Base-by-base conservation (phyloP, 2,888 invertebrate genomes). In the Apodemia duryi region DNA sequence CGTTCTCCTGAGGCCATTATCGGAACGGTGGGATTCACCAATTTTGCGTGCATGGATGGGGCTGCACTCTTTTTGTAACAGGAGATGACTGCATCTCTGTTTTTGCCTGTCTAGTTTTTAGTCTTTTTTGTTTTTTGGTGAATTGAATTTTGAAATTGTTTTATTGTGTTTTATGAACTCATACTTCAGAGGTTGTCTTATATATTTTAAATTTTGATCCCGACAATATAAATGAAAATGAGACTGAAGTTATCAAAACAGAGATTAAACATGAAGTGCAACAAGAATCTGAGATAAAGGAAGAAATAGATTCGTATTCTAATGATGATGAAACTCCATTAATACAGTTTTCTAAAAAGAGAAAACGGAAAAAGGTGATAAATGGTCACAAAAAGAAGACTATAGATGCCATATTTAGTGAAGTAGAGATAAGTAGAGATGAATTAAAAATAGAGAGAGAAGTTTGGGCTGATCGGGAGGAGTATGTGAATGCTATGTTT, bases 401-500 rank as follows among this genome's bases (percentile, higher is more conserved):
- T 38, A 51, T 43, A 68, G 61, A 61, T 52, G 7, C 69, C 70
- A 60, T 63, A n/a, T 86, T 73, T 66, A 80, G 65, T 68, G 83
- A 85, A 69, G 69, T 89, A 46, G 76, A 77, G 51, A 71, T 89
- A 51, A 82, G 67, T 32, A 66, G 52, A 64, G 75, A 78, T 38
- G 84, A 88, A 9, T 73, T 91, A 28, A 51, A 68, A 7, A 78
- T 82, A 46, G 91, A 91, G 35, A 81, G 90, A 61, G 74, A 66
- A 61, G 0, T 68, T 29, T 65, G 81, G 32, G 72, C 65, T 28
- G 46, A 69, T 0, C 79, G 70, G 63, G 90, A 89, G 6, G 85
- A 86, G 35, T 91, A 82, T 74, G 73, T 83, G 0, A 86, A 88
- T 64, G 86, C 90, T 0, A 84, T 88, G 81, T 87, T 85, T 65